Evolutionary conservation across 2,797 vertebrate species (phyloP).

Genomic region (Melanotaenia boesemani): DNA sequence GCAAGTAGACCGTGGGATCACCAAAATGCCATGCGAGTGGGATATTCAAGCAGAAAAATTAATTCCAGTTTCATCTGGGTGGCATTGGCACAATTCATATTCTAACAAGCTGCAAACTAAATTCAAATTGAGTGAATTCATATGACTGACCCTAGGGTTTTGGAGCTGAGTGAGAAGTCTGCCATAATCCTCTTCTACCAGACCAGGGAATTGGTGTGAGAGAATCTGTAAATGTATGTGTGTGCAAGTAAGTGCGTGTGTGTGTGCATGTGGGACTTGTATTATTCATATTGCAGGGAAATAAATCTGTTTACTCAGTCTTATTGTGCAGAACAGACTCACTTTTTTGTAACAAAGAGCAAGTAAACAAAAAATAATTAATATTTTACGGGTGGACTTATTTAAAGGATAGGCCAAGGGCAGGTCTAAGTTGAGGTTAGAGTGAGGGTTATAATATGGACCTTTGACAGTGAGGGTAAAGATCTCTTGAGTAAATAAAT

Average conservation of each 20-base stretch:
- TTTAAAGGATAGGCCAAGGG: neutral
- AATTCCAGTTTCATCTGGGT: slow-evolving; percentile 51
- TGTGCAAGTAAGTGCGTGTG: neutral
- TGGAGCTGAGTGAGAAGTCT: slow-evolving; percentile 46
- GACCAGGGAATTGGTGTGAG: slow-evolving; percentile 41
- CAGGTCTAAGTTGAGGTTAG: neutral
- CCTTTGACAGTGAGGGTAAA: neutral
- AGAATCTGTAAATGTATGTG: slow-evolving; percentile 5
- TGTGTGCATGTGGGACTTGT: slow-evolving; percentile 8
- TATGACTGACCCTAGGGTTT: slow-evolving; percentile 49
- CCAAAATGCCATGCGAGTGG: slow-evolving; percentile 42
- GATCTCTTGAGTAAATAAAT: slow-evolving; percentile 1
- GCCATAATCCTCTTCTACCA: slow-evolving; percentile 47
- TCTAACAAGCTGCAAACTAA: slow-evolving; percentile 53
- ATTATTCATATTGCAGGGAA: slow-evolving; percentile 32
- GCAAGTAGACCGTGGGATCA: slow-evolving; percentile 28
- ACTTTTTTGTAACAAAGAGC: slow-evolving; percentile 1
- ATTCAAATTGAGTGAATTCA: slow-evolving; percentile 54
- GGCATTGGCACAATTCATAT: slow-evolving; percentile 44
- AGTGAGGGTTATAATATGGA: slow-evolving; percentile 8
- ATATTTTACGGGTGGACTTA: slow-evolving; percentile 5
- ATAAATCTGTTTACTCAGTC: slow-evolving; percentile 19
- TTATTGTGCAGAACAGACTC: neutral
- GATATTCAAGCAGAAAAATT: slow-evolving; percentile 50
- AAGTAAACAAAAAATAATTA: slow-evolving; percentile 13